These are phyloP conservation scores for Panthera tigris DNA, from an alignment of 2,113 vertebrate genomes.

Conservation along the genomic window DNA sequence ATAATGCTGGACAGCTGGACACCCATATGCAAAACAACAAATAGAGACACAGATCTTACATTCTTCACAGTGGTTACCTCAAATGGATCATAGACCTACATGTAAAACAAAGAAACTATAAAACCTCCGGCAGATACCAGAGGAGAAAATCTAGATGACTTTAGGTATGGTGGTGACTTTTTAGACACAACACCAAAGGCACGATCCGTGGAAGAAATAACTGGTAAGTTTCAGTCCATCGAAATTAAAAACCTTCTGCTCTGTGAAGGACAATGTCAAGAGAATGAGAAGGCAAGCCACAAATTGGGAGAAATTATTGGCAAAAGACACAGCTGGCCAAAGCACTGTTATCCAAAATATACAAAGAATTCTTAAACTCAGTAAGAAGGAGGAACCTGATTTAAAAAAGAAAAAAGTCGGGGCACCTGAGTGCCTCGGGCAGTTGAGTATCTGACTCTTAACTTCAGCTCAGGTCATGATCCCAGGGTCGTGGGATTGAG, in stretches of 20 bases:
- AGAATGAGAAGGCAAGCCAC: neutral
- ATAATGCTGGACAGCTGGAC: neutral
- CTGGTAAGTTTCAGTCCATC: neutral
- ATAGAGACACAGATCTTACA: neutral
- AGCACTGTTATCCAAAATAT: neutral
- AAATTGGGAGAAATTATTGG: neutral
- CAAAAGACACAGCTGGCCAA: neutral
- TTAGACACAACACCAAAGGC: neutral
- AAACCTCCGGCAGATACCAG: neutral
- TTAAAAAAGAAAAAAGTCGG: neutral
- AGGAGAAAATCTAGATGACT: neutral
- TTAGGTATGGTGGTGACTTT: neutral
- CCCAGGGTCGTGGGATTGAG: no score
- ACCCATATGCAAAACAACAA: neutral
- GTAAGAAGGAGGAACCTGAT: neutral
- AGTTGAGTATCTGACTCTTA: no score
- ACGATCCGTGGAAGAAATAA: neutral
- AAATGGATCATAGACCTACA: neutral
- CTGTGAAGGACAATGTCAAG: neutral
- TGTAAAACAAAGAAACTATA: neutral
- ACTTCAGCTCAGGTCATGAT: no score
- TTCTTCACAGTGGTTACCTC: neutral
- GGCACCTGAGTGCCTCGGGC: no score
- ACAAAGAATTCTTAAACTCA: neutral
- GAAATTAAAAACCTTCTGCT: neutral